A percentile compares a stretch with the other conserved stretches of the same genome.
These are phyloP conservation scores for Sebastes reedi DNA, from an alignment of 2,797 vertebrate genomes.

Conservation along the genomic window DNA sequence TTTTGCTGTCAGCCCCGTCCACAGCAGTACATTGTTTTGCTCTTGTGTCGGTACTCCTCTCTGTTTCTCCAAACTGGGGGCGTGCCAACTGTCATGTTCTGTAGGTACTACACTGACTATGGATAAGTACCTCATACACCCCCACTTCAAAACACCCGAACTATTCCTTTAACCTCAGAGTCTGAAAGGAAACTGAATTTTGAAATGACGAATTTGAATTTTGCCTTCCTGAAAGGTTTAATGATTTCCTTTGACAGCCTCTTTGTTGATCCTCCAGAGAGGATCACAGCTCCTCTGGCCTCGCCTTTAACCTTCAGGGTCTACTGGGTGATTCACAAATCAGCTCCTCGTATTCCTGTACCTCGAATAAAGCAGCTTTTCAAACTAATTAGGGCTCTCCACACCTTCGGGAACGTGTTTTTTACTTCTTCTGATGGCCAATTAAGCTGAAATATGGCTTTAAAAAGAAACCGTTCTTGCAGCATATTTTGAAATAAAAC, in stretches of 20 bases:
- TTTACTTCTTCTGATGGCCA: slow-evolving; percentile 30
- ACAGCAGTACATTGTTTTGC: too few species aligned
- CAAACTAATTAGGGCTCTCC: slow-evolving; percentile 55
- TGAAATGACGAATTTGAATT: slow-evolving; percentile 16
- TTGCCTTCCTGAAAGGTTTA: slow-evolving; percentile 35
- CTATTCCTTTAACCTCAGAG: not conserved
- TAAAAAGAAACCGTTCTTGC: not conserved
- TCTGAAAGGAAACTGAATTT: slow-evolving; percentile 5
- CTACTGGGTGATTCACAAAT: slow-evolving; percentile 46
- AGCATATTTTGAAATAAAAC: slow-evolving; percentile 7
- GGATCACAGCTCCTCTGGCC: slow-evolving; percentile 30
- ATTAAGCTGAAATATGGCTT: slow-evolving; percentile 44
- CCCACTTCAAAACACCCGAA: too few species aligned
- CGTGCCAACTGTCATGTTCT: too few species aligned
- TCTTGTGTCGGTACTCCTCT: too few species aligned
- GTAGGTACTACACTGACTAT: too few species aligned
- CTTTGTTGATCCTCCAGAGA: slow-evolving; percentile 44
- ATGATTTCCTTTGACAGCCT: slow-evolving; percentile 35
- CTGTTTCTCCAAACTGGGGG: too few species aligned
- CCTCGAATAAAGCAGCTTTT: slow-evolving; percentile 39
- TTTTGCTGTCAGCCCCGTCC: too few species aligned
- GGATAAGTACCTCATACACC: too few species aligned
- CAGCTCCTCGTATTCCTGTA: slow-evolving; percentile 37
- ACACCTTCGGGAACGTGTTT: slow-evolving; percentile 39
- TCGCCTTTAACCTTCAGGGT: slow-evolving; percentile 44